These are phyloP conservation scores for Cariama cristata DNA, from an alignment of 2,113 vertebrate genomes.

Conservation along the genomic window DNA sequence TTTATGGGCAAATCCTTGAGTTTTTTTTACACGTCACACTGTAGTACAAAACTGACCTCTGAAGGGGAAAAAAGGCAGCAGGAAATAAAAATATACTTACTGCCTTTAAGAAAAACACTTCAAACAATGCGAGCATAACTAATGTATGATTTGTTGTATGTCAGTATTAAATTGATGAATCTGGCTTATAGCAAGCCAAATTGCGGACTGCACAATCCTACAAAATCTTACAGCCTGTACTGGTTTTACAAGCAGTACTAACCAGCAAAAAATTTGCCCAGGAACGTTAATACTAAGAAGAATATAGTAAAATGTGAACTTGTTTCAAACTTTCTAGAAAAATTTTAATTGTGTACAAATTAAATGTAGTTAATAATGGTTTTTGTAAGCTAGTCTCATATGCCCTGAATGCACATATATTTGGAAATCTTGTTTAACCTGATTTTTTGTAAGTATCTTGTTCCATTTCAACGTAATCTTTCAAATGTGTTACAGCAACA, in stretches of 20 bases:
- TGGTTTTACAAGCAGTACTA: not conserved
- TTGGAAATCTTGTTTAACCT: constrained; percentile 5
- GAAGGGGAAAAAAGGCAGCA: not conserved
- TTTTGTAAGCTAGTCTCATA: not conserved
- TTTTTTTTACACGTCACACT: not conserved
- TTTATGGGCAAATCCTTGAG: not conserved
- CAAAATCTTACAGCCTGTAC: not conserved
- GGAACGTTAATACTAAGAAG: not conserved
- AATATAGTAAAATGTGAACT: not conserved
- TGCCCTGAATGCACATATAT: not conserved
- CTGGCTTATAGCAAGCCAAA: not conserved
- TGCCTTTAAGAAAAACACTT: not conserved
- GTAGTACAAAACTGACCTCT: not conserved
- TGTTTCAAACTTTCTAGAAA: not conserved
- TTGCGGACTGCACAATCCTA: not conserved
- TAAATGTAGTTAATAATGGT: not conserved
- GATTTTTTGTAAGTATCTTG: not conserved
- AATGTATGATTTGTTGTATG: not conserved
- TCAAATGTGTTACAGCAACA: constrained; percentile 36
- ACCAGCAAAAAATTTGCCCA: not conserved
- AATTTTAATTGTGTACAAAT: not conserved
- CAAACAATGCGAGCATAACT: not conserved
- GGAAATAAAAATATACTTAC: not conserved
- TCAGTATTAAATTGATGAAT: not conserved
- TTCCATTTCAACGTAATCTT: constrained; percentile 30